A percentile compares a stretch with the other conserved stretches of the same genome.
phyloP scores from a whole-genome alignment of 2,888 invertebrate species.

The Phragmatobia fuliginosa region DNA sequence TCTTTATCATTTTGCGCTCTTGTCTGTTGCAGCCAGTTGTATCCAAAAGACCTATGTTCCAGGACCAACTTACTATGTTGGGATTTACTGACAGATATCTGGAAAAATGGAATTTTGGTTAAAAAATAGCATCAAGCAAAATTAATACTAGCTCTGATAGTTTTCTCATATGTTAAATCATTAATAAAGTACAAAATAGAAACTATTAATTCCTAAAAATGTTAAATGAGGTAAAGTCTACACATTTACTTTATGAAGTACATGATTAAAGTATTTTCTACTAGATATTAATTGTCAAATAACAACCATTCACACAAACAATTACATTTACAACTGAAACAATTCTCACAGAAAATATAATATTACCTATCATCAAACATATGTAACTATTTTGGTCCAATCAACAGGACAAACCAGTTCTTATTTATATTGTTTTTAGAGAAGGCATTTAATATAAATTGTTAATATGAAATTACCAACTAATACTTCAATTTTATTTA shows the following conservation, averaged over 20 bases:
- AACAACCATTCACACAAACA: not conserved
- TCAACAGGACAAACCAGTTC: not conserved
- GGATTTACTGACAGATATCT: slow-evolving; percentile 91
- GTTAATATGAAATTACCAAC: too few species aligned
- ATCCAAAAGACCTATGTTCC: slow-evolving; percentile 91
- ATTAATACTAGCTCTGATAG: too few species aligned
- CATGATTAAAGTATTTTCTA: not conserved
- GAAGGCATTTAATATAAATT: too few species aligned
- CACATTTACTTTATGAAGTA: not conserved
- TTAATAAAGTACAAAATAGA: not conserved
- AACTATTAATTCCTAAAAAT: not conserved
- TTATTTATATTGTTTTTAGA: too few species aligned
- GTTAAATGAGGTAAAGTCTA: not conserved
- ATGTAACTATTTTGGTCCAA: not conserved
- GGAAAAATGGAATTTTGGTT: slow-evolving; percentile 47
- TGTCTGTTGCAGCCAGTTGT: slow-evolving; percentile 88
- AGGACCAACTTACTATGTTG: slow-evolving; percentile 94
- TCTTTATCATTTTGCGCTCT: slow-evolving; percentile 75
- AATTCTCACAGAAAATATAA: not conserved
- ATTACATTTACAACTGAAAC: not conserved
- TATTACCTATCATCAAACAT: not conserved
- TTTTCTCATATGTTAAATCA: not conserved
- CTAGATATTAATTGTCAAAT: not conserved
- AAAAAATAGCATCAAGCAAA: not conserved
- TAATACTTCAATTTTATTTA: too few species aligned